These are phyloP conservation scores for Syrrhaptes paradoxus DNA, from an alignment of 2,113 vertebrate genomes.

Conservation along the genomic window DNA sequence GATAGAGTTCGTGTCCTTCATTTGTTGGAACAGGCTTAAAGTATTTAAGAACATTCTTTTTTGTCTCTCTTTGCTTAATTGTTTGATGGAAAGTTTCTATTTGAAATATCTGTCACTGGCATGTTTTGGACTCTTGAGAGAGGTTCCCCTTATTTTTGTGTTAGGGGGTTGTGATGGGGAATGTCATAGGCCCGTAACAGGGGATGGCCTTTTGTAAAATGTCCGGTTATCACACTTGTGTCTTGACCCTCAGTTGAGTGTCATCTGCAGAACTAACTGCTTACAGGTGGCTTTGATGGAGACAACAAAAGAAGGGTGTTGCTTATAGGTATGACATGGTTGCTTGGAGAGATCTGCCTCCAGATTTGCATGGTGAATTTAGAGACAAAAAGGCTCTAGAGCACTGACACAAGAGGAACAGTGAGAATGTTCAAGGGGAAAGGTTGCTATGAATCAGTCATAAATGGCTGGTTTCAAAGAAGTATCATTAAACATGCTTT, in stretches of 20 bases:
- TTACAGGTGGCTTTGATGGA: not conserved
- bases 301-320: not conserved
- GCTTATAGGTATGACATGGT: not conserved
- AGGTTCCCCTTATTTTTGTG: not conserved
- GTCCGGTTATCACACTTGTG: not conserved
- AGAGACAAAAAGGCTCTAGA: not conserved
- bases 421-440: not conserved
- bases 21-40: not conserved
- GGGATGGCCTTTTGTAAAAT: not conserved
- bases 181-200: not conserved
- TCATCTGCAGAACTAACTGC: not conserved
- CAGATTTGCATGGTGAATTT: rapidly evolving
- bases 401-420: rapidly evolving
- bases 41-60: not conserved
- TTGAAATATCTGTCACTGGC: not conserved
- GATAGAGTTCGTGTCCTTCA: not conserved
- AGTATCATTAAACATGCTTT: not conserved
- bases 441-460: not conserved
- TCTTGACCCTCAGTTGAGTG: not conserved
- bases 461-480: not conserved
- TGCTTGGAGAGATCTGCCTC: not conserved
- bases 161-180: not conserved
- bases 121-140: not conserved
- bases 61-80: not conserved
- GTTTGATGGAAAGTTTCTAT: not conserved